Base-by-base conservation (phyloP, 2,113 vertebrate species). In the Rhinogobius similis region DNA sequence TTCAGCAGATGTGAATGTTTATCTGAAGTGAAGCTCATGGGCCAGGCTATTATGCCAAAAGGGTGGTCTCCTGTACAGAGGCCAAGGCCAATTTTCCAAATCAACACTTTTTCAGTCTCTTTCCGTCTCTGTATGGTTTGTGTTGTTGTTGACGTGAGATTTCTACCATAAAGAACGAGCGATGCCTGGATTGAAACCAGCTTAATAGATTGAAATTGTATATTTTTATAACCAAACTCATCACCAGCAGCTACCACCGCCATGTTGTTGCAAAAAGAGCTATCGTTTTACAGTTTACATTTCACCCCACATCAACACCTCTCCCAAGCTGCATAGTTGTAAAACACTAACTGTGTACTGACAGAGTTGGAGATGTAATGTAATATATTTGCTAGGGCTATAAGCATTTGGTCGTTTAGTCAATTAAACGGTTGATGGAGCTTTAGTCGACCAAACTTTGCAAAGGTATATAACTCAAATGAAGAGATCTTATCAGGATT, bases 1-100 rank as follows among this genome's bases (percentile, higher is more conserved):
- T 83, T 80, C 76, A 83, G 73, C 91, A 89, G 82, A 91, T 91
- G 87, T 85, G 82, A 87, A 86, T 90, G 85, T 93, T 91, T 92
- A 90, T 90, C 59, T 86, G 84, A 88, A 90, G 86, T 83, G 76
- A 82, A 86, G 80, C 89, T 67, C 82, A 73, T 67, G 68, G 75
- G 52, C 71, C 58, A 50, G 80, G 84, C 65, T 86, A 75, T 70
- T 80, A 65, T 77, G 81, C 78, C 75, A 84, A 84, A 85, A 62
- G 73, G 79, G 79, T 72, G 79, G 79, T 77, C 73, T 78, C 44
- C 74, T 23, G 44, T 72, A 48, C 48, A 39, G 38, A 48, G 10
- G 23, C 12, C 52, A 1, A 44, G 43, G 43, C 63, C 56, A 55
- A 50, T 50, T 24, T 68, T 27, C 36, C 77, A 65, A 68, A 76